Evolutionary conservation across 2,888 invertebrate genomes (phyloP).

Genomic region (Rhamphomyia laevipes): DNA sequence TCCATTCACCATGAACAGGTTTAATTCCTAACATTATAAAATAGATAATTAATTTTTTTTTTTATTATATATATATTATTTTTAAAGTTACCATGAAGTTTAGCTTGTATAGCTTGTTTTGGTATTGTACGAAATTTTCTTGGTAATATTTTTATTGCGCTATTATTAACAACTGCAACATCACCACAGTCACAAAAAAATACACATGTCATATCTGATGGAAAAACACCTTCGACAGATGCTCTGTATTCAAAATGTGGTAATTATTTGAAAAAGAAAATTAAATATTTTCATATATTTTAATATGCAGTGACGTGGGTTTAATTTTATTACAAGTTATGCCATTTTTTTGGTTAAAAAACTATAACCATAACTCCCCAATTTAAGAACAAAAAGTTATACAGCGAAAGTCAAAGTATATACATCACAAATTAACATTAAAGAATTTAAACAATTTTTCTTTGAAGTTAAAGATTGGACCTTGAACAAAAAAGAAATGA

Average conservation of each 20-base stretch:
- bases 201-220: slow-evolving; percentile 35
- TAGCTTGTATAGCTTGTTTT: slow-evolving; percentile 54
- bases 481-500: no score
- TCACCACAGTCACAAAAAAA: slow-evolving; percentile 55
- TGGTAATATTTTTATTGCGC: slow-evolving; percentile 44
- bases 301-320: not conserved
- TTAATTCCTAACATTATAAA: slow-evolving; percentile 41
- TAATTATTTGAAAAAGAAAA: not conserved
- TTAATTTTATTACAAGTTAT: no score
- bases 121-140: slow-evolving; percentile 46
- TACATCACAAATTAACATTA: no score
- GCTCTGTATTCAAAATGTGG: not conserved
- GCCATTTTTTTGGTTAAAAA: no score
- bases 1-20: slow-evolving; percentile 38
- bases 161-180: slow-evolving; percentile 43
- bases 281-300: not conserved
- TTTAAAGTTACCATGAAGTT: slow-evolving; percentile 41
- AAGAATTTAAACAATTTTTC: no score
- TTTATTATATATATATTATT: not conserved
- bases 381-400: no score
- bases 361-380: no score
- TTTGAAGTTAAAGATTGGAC: no score
- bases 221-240: not conserved
- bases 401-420: no score
- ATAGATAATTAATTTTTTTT: not conserved